Percentiles rank a stretch among this genome's conserved stretches.
phyloP scores from a whole-genome alignment of 2,888 invertebrate genomes.

The Melanchra persicariae region DNA sequence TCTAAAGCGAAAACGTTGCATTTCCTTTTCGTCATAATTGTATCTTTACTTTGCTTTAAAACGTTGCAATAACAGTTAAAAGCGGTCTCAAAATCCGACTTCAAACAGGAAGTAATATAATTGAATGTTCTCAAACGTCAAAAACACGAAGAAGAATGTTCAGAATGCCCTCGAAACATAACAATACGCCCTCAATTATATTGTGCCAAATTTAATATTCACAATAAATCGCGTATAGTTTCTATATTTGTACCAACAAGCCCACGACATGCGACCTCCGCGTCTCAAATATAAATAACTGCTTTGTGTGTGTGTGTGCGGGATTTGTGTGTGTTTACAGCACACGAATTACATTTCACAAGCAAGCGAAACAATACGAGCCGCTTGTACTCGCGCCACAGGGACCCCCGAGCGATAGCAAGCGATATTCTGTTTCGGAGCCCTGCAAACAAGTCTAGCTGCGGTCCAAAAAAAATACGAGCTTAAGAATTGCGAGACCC shows the following conservation, averaged over 20 bases:
- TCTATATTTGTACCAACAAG: constrained; percentile 76
- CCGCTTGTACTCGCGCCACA: constrained; percentile 68
- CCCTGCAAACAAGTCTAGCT: not conserved
- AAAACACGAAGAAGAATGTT: constrained; percentile 45
- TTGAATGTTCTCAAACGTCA: constrained; percentile 20
- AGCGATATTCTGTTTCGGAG: constrained; percentile 24
- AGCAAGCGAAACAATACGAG: constrained; percentile 85
- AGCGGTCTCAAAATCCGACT: not conserved
- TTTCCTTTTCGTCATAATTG: too few species aligned
- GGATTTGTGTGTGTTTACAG: constrained; percentile 80
- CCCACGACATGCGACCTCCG: constrained; percentile 81
- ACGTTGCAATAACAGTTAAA: not conserved
- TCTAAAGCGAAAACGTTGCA: too few species aligned
- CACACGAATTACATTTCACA: constrained; percentile 84
- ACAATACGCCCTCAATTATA: constrained; percentile 61
- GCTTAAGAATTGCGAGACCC: not conserved
- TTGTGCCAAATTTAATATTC: constrained; percentile 68
- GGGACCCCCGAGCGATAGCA: constrained; percentile 59
- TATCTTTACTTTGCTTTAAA: not conserved
- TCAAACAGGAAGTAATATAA: constrained; percentile 20
- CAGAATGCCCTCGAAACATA: constrained; percentile 22
- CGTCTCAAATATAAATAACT: constrained; percentile 83
- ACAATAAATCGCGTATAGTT: constrained; percentile 68
- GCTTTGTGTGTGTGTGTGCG: constrained; percentile 72
- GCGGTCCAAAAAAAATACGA: not conserved